phyloP scores from a whole-genome alignment of 2,888 invertebrate species.

The Erebia epiphron region DNA sequence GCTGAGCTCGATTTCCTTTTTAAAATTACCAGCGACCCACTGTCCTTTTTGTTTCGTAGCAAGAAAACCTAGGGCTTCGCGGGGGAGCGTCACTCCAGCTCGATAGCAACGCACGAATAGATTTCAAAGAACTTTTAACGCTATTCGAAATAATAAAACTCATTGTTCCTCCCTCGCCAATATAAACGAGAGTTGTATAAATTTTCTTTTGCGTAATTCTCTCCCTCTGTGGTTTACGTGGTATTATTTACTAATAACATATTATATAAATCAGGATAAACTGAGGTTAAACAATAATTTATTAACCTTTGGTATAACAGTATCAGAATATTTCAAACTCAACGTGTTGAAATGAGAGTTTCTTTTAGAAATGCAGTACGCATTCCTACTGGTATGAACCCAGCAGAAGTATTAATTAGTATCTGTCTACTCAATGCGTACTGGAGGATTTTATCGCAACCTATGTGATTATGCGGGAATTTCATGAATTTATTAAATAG shows the following conservation, averaged over 20 bases:
- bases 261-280: no score
- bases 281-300: no score
- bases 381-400: neutral
- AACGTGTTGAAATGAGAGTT: neutral
- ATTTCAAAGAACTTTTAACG: conserved; percentile 39
- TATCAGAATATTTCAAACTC: neutral
- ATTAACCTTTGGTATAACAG: no score
- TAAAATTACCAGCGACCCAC: conserved; percentile 79
- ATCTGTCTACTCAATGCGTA: no score
- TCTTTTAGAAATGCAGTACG: neutral
- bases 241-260: neutral
- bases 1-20: conserved; percentile 78
- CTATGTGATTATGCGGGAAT: no score
- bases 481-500: no score
- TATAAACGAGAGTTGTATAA: conserved; percentile 1
- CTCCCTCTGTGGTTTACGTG: neutral
- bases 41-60: conserved; percentile 76
- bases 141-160: conserved; percentile 36
- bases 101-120: conserved; percentile 47
- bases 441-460: no score
- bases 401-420: neutral
- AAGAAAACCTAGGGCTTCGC: conserved; percentile 55
- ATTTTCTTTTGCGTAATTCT: neutral
- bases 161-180: conserved; percentile 31
- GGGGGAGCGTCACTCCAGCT: conserved; percentile 59